phyloP scores from a whole-genome alignment of 2,797 vertebrate genomes.

The Notamacropus eugenii region DNA sequence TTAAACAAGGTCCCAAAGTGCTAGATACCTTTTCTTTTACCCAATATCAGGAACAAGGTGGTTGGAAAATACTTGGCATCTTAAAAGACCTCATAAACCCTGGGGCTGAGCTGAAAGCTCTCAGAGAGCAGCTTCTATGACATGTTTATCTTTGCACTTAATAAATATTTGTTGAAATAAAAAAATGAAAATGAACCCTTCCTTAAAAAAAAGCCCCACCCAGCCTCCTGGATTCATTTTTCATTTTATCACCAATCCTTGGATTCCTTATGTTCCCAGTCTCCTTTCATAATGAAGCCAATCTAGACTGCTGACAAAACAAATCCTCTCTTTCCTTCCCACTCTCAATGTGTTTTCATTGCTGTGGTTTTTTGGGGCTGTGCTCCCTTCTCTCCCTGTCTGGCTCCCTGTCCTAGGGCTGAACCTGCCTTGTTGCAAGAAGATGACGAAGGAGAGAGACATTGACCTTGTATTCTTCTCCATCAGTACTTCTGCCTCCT shows the following conservation, averaged over 20 bases:
- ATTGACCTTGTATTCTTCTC: slow-evolving; percentile 43
- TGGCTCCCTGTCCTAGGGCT: neutral
- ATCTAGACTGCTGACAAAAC: rapidly evolving
- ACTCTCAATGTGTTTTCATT: neutral
- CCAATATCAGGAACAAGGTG: neutral
- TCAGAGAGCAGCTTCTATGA: neutral
- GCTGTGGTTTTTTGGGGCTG: rapidly evolving
- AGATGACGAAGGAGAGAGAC: slow-evolving; percentile 34
- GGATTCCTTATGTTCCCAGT: neutral
- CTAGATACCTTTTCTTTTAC: neutral
- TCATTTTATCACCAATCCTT: neutral
- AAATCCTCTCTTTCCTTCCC: neutral
- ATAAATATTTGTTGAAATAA: neutral
- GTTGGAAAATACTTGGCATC: neutral
- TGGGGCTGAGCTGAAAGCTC: neutral
- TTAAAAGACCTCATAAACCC: neutral
- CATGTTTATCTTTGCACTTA: neutral
- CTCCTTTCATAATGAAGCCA: neutral
- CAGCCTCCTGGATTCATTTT: neutral
- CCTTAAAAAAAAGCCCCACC: neutral
- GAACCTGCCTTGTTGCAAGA: neutral
- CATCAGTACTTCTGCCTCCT: slow-evolving; percentile 23
- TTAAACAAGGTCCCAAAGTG: neutral
- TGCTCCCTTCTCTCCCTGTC: neutral
- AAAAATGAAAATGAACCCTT: neutral